phyloP scores from a whole-genome alignment of 2,113 vertebrate species.

The Hucho hucho region DNA sequence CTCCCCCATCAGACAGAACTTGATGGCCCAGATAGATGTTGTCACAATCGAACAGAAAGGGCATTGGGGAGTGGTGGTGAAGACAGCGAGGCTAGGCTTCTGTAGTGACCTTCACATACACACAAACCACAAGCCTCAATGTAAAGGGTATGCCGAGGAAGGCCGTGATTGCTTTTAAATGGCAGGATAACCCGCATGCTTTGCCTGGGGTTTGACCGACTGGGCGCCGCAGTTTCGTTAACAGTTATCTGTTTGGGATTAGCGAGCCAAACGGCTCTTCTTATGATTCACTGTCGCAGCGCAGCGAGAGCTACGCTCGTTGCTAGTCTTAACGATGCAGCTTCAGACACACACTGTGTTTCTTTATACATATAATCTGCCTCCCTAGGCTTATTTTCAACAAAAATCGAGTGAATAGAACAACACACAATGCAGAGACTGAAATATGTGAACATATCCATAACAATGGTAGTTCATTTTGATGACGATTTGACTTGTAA shows the following conservation, averaged over 20 bases:
- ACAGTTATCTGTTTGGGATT: conserved; percentile 43
- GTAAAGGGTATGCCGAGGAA: neutral
- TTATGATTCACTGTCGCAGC: neutral
- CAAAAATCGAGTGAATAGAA: too few species aligned
- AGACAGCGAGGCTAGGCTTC: conserved; percentile 8
- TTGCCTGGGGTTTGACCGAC: conserved; percentile 14
- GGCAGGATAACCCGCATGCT: conserved; percentile 14
- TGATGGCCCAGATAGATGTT: conserved; percentile 30
- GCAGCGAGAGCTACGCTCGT: neutral
- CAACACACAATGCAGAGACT: too few species aligned
- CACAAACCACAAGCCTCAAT: neutral
- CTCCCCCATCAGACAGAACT: conserved; percentile 15
- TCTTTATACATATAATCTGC: neutral
- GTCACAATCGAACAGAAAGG: neutral
- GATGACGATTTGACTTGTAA: too few species aligned
- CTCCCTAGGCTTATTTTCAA: too few species aligned
- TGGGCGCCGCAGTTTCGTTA: conserved; percentile 34
- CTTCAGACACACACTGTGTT: neutral
- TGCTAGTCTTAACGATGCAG: neutral
- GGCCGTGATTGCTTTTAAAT: conserved; percentile 40
- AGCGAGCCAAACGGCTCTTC: conserved; percentile 34
- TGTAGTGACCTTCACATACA: conserved; percentile 5
- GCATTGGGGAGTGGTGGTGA: neutral
- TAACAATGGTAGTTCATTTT: neutral
- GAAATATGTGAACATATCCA: neutral